These are phyloP conservation scores for Uropetala carovei DNA, from an alignment of 2,888 invertebrate species.

Conservation along the genomic window DNA sequence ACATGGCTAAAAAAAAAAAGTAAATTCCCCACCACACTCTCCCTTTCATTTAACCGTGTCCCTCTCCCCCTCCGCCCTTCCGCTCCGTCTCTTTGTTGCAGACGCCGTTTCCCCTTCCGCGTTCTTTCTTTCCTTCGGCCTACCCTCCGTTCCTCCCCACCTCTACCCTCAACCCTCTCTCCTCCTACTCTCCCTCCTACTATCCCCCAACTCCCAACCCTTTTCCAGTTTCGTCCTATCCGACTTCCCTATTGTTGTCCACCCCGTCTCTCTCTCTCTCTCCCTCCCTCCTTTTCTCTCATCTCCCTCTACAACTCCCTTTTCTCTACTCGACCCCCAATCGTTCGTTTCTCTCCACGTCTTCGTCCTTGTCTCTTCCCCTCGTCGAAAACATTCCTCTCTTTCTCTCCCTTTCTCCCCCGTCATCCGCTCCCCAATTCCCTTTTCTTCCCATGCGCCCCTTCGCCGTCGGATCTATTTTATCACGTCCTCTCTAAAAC, in stretches of 20 bases:
- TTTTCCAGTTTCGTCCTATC: not conserved
- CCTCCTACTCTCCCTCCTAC: not conserved
- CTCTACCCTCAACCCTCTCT: not conserved
- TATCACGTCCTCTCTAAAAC: constrained; percentile 9
- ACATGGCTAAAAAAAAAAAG: not conserved
- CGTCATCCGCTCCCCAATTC: constrained; percentile 24
- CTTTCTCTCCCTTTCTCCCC: not conserved
- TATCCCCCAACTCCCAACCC: not conserved
- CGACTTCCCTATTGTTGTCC: constrained; percentile 1
- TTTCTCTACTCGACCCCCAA: not conserved
- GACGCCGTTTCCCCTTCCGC: constrained; percentile 26
- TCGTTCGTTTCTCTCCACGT: not conserved
- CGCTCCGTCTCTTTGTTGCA: constrained; percentile 18
- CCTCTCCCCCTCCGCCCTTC: constrained; percentile 12
- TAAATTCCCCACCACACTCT: not conserved
- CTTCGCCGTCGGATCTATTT: constrained; percentile 12
- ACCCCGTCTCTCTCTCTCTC: not conserved
- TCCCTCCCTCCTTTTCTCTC: no score
- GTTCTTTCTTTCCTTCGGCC: not conserved
- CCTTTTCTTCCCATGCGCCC: not conserved
- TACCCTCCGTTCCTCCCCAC: not conserved
- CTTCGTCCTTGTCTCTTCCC: not conserved
- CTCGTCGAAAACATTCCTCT: not conserved
- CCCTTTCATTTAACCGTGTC: not conserved
- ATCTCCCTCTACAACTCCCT: not conserved